Evolutionary conservation across 2,113 vertebrate species (phyloP), one percentile per base, ranked within the genome.

Genomic region (Seriola quinqueradiata): DNA sequence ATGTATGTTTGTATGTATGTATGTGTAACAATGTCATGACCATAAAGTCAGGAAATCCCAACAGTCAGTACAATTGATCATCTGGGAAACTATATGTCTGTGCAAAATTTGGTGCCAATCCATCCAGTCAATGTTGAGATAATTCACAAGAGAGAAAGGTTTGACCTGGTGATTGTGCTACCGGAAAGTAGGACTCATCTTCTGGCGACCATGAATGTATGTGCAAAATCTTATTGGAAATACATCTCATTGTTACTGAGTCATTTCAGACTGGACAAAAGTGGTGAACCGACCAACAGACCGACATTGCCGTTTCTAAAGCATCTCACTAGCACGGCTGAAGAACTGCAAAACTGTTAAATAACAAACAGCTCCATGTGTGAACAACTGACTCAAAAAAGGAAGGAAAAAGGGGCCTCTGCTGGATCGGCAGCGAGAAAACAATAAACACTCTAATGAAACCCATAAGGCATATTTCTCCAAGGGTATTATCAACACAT

Each of bases 371-470:
- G 36, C 14, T 40, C 6, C 2, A 4, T 42, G n/a, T 42, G 17
- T 52, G 55, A 78, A 73, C 16, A 80, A 44, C 0, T 40, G 52
- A 34, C 9, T 28, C 16, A 57, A 55, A 78, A 40, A 0, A 8
- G 50, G 21, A 58, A 58, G 5, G 9, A 52, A 50, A 50, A 7
- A 50, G 4, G 16, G 7, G 9, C 13, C 8, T 46, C 23, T 57
- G 46, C 25, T 63, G 78, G 21, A 50, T 68, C 46, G 75, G 60
- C 54, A 42, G 48, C 4, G 9, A 57, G n/a, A 75, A 66, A 77
- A 55, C n/a, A 79, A 84, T 17, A 85, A 74, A 82, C 71, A 63
- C 17, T 75, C 11, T 72, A 55, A 82, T 70, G 40, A 81, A 36
- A 48, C 59, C 54, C 65, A 69, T 32, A 36, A 46, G 76, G 17